These are phyloP conservation scores for Ellobium chinense DNA, from an alignment of 2,888 invertebrate genomes.

Conservation along the genomic window DNA sequence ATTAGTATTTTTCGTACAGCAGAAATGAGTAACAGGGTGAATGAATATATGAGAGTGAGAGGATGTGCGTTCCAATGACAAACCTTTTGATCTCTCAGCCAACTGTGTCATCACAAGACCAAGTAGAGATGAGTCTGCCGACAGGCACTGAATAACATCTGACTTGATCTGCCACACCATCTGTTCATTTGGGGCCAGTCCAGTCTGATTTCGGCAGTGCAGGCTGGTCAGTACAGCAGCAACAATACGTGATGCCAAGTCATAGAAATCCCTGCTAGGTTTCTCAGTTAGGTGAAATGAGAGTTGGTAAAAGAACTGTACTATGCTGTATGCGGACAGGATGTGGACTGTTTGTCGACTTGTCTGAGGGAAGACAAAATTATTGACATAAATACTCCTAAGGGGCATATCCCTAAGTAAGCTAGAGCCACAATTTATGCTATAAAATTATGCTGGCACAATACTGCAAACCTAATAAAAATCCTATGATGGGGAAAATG, in stretches of 20 bases:
- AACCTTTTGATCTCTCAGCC: constrained; percentile 10
- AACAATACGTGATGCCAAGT: constrained; percentile 4
- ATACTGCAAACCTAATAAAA: too few relatives aligned
- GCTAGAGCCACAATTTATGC: too few relatives aligned
- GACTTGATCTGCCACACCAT: constrained; percentile 31
- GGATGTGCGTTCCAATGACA: too few relatives aligned
- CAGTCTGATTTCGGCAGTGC: neutral
- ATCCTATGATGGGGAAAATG: too few relatives aligned
- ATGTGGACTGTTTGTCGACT: constrained; percentile 18
- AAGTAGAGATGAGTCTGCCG: neutral
- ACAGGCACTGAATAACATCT: constrained; percentile 25
- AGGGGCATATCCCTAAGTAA: too few relatives aligned
- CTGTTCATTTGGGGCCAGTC: neutral
- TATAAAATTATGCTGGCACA: too few relatives aligned
- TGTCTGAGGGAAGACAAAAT: neutral
- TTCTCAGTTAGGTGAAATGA: constrained; percentile 11
- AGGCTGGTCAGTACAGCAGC: constrained; percentile 23
- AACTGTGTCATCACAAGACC: constrained; percentile 18
- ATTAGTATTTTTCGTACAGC: too few relatives aligned
- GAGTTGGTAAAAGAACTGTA: constrained; percentile 15
- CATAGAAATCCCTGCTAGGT: constrained; percentile 18
- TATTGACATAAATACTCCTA: too few relatives aligned
- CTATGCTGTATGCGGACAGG: constrained; percentile 32
- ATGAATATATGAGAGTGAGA: too few relatives aligned
- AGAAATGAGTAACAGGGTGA: too few relatives aligned